These are phyloP conservation scores for Mythimna pallens DNA, from an alignment of 2,888 invertebrate species.

Conservation along the genomic window DNA sequence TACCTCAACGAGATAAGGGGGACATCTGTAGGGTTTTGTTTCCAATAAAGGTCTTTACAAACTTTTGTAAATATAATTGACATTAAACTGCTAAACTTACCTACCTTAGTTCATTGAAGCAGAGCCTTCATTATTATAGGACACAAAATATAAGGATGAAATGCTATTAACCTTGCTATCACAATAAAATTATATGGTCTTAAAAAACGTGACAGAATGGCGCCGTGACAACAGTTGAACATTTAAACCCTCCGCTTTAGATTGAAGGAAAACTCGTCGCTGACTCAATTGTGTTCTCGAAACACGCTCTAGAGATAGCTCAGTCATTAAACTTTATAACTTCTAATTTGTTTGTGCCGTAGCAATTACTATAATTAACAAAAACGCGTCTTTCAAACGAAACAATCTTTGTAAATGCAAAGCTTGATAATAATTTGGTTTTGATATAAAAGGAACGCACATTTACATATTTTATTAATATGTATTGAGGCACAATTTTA, in stretches of 20 bases:
- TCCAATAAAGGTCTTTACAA: neutral
- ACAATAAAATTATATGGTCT: slow-evolving; percentile 32
- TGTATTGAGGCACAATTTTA: slow-evolving; percentile 36
- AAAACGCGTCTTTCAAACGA: slow-evolving; percentile 56
- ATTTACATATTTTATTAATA: slow-evolving; percentile 51
- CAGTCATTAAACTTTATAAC: slow-evolving; percentile 69
- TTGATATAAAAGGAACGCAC: slow-evolving; percentile 28
- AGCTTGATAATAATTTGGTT: slow-evolving; percentile 45
- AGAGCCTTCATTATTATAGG: neutral
- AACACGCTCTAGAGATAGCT: slow-evolving; percentile 57
- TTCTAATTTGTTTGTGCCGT: slow-evolving; percentile 68
- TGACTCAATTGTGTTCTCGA: slow-evolving; percentile 61
- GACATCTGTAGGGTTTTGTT: slow-evolving; percentile 17
- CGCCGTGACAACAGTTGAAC: slow-evolving; percentile 37
- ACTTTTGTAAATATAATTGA: slow-evolving; percentile 5
- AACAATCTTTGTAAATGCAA: slow-evolving; percentile 47
- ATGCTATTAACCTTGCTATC: slow-evolving; percentile 5
- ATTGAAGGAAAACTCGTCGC: slow-evolving; percentile 46
- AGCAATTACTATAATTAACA: slow-evolving; percentile 67
- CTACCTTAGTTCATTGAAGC: no score
- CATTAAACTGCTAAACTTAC: neutral
- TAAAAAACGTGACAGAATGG: slow-evolving; percentile 52
- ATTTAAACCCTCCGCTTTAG: slow-evolving; percentile 23
- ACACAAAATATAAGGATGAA: slow-evolving; percentile 1
- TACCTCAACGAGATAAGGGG: slow-evolving; percentile 19